Evolutionary conservation across 2,888 invertebrate genomes (phyloP).

Genomic region (Euproctis similis): DNA sequence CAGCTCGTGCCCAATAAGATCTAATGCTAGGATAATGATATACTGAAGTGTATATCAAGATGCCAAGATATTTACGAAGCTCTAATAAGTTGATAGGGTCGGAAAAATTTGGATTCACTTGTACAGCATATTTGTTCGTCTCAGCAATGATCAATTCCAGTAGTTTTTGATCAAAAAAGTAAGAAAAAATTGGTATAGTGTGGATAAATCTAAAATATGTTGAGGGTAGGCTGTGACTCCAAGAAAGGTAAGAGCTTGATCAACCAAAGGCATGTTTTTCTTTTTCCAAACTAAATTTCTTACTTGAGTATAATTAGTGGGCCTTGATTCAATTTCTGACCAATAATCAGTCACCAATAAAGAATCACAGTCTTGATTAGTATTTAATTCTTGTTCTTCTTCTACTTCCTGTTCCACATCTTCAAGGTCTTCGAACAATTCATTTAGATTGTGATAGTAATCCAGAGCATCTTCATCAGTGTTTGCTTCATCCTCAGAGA

Average conservation of each 20-base stretch:
- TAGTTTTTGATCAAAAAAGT: not conserved
- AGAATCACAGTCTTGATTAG: not conserved
- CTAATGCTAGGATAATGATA: slow-evolving; percentile 14
- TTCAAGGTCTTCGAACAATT: not conserved
- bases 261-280: not conserved
- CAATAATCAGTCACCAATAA: not conserved
- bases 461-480: not conserved
- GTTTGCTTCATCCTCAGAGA: not conserved
- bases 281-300: not conserved
- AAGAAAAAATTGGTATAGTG: not conserved
- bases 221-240: not conserved
- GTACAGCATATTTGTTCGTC: slow-evolving; percentile 12
- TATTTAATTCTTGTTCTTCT: not conserved
- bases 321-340: not conserved
- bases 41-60: slow-evolving; percentile 18
- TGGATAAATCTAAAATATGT: not conserved
- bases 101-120: slow-evolving; percentile 11
- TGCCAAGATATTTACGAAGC: slow-evolving; percentile 5
- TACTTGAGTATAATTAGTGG: not conserved
- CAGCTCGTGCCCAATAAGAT: not conserved
- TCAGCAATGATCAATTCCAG: slow-evolving; percentile 6
- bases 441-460: not conserved
- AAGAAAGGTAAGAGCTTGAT: not conserved
- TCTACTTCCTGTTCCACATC: not conserved
- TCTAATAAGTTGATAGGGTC: slow-evolving; percentile 3